Conservation (phyloP, 2,797 vertebrate genomes). For the Thalassophryne amazonica region DNA sequence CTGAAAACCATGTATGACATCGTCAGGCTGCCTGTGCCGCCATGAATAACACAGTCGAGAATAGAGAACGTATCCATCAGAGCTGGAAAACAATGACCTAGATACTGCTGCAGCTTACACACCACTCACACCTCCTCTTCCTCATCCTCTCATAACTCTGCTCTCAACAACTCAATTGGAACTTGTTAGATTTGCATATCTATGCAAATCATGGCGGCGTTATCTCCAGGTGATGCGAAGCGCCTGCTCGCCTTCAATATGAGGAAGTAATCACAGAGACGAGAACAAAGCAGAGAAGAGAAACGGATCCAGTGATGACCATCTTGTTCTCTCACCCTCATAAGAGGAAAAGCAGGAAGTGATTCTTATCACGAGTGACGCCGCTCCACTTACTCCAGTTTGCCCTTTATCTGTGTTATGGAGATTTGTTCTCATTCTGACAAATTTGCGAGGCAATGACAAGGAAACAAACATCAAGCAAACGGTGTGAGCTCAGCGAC, state of each 20-base stretch:
- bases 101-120: conserved; percentile 39
- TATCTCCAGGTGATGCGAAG: conserved; percentile 52
- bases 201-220: conserved; percentile 60
- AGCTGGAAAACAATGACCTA: conserved; percentile 52
- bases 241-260: conserved; percentile 45
- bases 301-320: conserved; percentile 22
- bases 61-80: conserved; percentile 51
- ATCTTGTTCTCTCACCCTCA: conserved; percentile 30
- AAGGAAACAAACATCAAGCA: conserved; percentile 9
- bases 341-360: conserved; percentile 19
- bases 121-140: neutral
- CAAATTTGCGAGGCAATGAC: conserved; percentile 24
- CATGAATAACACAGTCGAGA: conserved; percentile 45
- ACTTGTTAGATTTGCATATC: conserved; percentile 58
- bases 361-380: conserved; percentile 55
- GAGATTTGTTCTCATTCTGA: conserved; percentile 51
- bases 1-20: conserved; percentile 38
- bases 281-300: conserved; percentile 29
- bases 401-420: conserved; percentile 60
- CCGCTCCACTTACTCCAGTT: conserved; percentile 32
- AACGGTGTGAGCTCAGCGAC: conserved; percentile 11
- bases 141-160: conserved; percentile 22
- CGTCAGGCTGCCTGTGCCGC: conserved; percentile 13
- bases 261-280: conserved; percentile 51
- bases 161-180: conserved; percentile 46